Conservation (phyloP, 2,888 invertebrate genomes). For the Zaprionus lineosus region DNA sequence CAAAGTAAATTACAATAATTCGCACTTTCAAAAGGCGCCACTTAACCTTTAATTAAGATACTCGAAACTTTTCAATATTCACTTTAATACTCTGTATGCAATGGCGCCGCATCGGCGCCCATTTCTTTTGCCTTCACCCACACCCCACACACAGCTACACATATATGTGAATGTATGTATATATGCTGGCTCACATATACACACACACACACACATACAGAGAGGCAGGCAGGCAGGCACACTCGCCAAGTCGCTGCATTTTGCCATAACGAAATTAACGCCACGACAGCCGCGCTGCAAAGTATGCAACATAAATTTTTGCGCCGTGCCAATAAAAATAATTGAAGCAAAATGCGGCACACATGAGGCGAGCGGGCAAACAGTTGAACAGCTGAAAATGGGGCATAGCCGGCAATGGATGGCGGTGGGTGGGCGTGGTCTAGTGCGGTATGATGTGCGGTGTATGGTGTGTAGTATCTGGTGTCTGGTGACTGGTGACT, state of each 20-base stretch:
- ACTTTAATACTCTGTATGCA: slow-evolving; percentile 51
- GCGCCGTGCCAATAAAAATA: slow-evolving; percentile 71
- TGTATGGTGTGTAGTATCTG: no score
- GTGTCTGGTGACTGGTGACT: no score
- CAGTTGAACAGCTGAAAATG: no score
- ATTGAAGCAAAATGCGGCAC: slow-evolving; percentile 62
- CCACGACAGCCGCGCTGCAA: slow-evolving; percentile 61
- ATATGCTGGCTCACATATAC: slow-evolving; percentile 12
- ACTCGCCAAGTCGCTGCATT: slow-evolving; percentile 62
- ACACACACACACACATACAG: slow-evolving; percentile 6
- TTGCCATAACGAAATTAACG: slow-evolving; percentile 74
- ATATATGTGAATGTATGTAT: not conserved
- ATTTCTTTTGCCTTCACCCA: slow-evolving; percentile 8
- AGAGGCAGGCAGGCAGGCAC: slow-evolving; percentile 9
- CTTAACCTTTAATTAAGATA: slow-evolving; percentile 75
- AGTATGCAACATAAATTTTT: slow-evolving; percentile 73
- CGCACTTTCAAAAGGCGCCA: slow-evolving; percentile 62
- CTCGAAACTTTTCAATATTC: slow-evolving; percentile 74
- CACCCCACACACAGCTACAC: slow-evolving; percentile 12
- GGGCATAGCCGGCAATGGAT: no score
- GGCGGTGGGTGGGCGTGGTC: not conserved
- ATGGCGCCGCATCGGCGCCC: slow-evolving; percentile 56
- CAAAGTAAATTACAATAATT: slow-evolving; percentile 72
- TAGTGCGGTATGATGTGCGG: no score
- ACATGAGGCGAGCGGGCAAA: not conserved